phyloP scores from a whole-genome alignment of 37 sponge, comb jelly and placozoan genomes.

The Bolinopsis microptera region DNA sequence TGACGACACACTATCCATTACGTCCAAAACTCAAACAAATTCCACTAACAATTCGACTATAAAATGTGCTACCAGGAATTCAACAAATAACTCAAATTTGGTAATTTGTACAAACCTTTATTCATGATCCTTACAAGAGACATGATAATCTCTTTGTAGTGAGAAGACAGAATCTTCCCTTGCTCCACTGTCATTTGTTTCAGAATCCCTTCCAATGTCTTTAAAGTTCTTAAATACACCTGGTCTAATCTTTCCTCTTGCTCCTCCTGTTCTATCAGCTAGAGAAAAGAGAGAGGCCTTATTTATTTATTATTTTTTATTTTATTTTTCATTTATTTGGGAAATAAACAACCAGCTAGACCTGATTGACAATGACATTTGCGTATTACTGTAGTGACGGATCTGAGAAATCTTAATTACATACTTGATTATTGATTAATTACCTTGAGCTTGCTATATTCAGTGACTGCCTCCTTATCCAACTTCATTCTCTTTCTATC shows the following conservation, averaged over 20 bases:
- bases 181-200: background rate
- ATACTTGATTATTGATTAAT: too few species aligned
- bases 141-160: constrained; percentile 32
- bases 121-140: constrained; percentile 13
- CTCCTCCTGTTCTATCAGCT: background rate
- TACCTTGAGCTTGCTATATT: background rate
- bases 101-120: constrained; percentile 43
- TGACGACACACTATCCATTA: too few species aligned
- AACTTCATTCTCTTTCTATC: background rate
- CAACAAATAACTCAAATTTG: too few species aligned
- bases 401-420: too few species aligned
- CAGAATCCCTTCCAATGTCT: background rate
- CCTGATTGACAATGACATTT: too few species aligned
- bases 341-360: too few species aligned
- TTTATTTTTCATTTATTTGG: too few species aligned
- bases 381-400: too few species aligned
- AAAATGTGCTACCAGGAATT: too few species aligned
- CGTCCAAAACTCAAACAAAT: too few species aligned
- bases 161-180: background rate
- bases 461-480: background rate
- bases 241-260: background rate
- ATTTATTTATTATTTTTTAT: too few species aligned
- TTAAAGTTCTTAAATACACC: background rate
- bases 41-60: too few species aligned
- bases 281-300: background rate